Conservation (phyloP, 2,113 vertebrate genomes). For the Eudyptes chrysolophus region DNA sequence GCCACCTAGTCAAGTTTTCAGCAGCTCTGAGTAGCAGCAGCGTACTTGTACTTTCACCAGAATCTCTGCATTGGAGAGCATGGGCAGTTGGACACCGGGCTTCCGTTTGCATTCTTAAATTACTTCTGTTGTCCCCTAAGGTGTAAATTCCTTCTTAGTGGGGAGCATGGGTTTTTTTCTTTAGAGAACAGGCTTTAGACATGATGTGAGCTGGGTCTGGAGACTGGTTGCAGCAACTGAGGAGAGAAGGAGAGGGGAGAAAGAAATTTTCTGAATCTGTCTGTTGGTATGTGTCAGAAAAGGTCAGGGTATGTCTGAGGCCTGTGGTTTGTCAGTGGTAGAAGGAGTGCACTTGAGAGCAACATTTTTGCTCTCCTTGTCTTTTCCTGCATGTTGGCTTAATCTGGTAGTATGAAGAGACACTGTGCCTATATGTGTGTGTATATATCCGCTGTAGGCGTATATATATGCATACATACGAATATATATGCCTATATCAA, state of each 20-base stretch:
- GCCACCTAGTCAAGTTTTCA: neutral
- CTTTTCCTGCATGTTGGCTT: neutral
- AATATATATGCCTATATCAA: neutral
- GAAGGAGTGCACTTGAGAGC: neutral
- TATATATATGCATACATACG: neutral
- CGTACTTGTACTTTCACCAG: rapidly evolving
- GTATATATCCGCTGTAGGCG: neutral
- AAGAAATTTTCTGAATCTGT: neutral
- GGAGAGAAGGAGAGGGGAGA: neutral
- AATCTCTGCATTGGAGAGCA: neutral
- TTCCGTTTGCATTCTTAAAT: neutral
- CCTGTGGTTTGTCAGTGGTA: neutral
- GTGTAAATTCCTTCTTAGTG: neutral
- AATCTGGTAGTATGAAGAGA: neutral
- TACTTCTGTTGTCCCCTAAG: neutral
- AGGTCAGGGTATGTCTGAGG: neutral
- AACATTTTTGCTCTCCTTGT: neutral
- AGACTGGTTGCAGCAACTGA: neutral
- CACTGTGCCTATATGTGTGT: neutral
- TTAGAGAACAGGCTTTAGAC: neutral
- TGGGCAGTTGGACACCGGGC: neutral
- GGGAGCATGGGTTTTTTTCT: neutral
- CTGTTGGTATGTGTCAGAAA: neutral
- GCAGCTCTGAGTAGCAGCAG: neutral
- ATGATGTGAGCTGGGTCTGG: neutral